phyloP scores from a whole-genome alignment of 2,113 vertebrate species.

The Paradoxurus hermaphroditus region DNA sequence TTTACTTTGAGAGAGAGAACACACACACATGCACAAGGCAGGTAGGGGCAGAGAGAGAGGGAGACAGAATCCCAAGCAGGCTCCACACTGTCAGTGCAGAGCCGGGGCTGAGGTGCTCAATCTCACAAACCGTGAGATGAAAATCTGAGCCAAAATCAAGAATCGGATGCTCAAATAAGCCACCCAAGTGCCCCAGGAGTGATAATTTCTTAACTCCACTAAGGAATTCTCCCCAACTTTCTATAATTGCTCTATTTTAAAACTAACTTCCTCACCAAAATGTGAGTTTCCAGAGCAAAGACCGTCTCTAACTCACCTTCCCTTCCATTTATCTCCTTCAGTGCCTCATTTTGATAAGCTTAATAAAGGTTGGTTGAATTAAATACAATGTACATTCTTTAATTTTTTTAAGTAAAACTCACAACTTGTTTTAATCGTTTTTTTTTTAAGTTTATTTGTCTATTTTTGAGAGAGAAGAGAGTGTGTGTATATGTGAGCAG shows the following conservation, averaged over 20 bases:
- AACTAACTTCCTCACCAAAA: background rate
- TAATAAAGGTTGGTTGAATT: background rate
- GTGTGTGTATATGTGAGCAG: no score
- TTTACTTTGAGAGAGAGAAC: no score
- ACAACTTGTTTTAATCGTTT: conserved; percentile 8
- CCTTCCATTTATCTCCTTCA: background rate
- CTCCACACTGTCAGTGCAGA: no score
- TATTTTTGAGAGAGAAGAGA: no score
- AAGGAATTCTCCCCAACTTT: background rate
- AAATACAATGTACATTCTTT: background rate
- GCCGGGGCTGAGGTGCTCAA: no score
- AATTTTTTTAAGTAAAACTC: background rate
- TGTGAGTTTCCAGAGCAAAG: background rate
- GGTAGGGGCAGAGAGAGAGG: no score
- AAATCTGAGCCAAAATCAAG: no score
- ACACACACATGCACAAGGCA: no score
- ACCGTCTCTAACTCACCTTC: background rate
- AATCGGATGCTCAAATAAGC: no score
- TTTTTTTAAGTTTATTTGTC: no score
- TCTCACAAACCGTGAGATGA: no score
- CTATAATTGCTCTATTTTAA: background rate
- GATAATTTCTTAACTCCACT: background rate
- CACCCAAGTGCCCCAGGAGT: background rate
- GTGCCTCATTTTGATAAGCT: background rate
- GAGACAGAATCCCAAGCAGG: no score